Conservation (phyloP, 2,888 invertebrate species). For the Hyalella azteca region DNA sequence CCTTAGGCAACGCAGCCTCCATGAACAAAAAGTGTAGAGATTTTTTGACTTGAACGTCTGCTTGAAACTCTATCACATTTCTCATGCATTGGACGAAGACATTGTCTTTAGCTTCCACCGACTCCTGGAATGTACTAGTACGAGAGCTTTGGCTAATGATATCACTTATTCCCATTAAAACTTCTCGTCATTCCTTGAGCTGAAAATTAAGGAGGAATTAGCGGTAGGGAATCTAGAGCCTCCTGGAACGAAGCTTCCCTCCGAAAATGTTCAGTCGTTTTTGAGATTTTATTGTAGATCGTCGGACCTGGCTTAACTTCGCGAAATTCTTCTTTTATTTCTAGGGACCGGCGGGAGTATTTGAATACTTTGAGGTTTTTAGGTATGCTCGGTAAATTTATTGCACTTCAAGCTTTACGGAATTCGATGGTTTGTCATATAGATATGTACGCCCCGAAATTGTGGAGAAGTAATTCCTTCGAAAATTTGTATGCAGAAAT, state of each 20-base stretch:
- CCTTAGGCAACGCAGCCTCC: too few species aligned
- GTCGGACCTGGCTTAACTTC: not conserved
- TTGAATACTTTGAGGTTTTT: slow-evolving; percentile 18
- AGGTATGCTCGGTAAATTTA: slow-evolving; percentile 1
- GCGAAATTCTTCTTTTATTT: not conserved
- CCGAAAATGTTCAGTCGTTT: not conserved
- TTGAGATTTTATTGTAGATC: not conserved
- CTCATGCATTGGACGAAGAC: not conserved
- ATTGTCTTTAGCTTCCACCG: not conserved
- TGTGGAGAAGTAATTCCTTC: too few species aligned
- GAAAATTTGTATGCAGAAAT: too few species aligned
- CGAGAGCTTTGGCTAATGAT: slow-evolving; percentile 17
- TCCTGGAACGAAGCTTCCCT: slow-evolving; percentile 4
- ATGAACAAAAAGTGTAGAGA: not conserved
- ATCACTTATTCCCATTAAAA: slow-evolving; percentile 36
- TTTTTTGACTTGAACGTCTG: not conserved
- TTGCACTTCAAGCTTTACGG: too few species aligned
- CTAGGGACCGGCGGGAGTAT: not conserved
- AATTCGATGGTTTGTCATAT: too few species aligned
- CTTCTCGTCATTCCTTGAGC: slow-evolving; percentile 12
- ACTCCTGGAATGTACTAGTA: not conserved
- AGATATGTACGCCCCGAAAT: too few species aligned
- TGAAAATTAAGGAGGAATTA: slow-evolving; percentile 34
- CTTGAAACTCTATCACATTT: not conserved
- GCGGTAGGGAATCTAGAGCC: slow-evolving; percentile 5